A percentile compares a stretch with the other conserved stretches of the same genome.
Evolutionary conservation across 2,888 invertebrate species (phyloP).

Genomic region (Mamestra brassicae): DNA sequence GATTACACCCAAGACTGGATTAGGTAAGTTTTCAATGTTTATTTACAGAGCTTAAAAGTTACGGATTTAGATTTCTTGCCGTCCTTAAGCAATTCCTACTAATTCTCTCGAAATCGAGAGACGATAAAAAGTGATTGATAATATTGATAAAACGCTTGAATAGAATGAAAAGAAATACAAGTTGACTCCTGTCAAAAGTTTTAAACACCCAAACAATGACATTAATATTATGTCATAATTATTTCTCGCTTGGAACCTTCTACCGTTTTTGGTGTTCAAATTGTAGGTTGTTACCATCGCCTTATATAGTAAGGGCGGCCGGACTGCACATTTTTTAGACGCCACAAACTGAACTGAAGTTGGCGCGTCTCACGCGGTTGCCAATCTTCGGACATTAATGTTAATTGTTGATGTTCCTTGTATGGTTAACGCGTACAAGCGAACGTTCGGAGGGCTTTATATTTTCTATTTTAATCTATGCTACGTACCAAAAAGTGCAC

Average conservation of each 20-base stretch:
- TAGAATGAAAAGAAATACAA: neutral
- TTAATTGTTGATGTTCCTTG: no score
- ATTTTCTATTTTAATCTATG: no score
- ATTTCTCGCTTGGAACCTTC: neutral
- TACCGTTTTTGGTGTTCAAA: neutral
- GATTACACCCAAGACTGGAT: conserved; percentile 64
- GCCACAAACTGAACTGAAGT: no score
- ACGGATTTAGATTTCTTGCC: conserved; percentile 37
- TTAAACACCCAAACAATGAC: neutral
- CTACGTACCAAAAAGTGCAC: no score
- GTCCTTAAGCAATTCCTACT: neutral
- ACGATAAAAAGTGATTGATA: conserved; percentile 1
- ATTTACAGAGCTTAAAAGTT: conserved; percentile 60
- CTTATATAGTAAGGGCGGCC: no score
- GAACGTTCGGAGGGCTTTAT: no score
- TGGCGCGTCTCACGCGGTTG: no score
- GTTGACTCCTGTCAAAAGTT: neutral
- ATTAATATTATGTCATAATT: neutral
- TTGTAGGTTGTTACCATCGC: no score
- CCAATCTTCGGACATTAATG: neutral
- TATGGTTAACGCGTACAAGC: no score
- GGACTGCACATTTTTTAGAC: no score
- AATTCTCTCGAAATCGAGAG: conserved; percentile 6
- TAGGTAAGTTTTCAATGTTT: conserved; percentile 66
- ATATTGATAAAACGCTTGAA: neutral